Evolutionary conservation across 2,888 invertebrate species (phyloP).

Genomic region (Piscicola geometra): DNA sequence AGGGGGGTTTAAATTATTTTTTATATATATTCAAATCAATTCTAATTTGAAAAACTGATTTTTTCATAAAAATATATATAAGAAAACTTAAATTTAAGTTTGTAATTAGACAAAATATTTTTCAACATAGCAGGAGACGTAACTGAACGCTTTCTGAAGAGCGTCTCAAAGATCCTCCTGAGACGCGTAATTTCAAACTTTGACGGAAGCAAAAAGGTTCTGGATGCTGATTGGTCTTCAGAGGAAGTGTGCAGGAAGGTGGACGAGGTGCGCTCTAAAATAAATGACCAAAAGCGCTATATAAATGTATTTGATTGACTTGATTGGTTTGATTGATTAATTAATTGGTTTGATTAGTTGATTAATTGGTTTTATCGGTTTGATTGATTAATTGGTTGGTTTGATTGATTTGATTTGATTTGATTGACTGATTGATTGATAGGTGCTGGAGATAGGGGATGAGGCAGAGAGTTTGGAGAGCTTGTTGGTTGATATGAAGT

Average conservation of each 20-base stretch:
- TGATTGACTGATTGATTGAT: no score
- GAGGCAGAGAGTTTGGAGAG: constrained; percentile 27
- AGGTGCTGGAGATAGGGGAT: constrained; percentile 5
- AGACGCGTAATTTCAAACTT: constrained; percentile 26
- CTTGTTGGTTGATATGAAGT: not conserved
- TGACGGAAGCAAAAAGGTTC: constrained; percentile 19
- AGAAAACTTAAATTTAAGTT: not conserved
- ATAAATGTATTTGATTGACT: no score
- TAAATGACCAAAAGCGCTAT: no score
- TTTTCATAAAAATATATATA: not conserved
- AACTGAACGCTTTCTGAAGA: constrained; percentile 18
- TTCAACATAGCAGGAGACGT: constrained; percentile 11
- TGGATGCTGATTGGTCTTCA: constrained; percentile 12
- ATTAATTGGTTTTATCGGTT: no score
- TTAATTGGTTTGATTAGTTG: no score
- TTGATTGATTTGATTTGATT: no score
- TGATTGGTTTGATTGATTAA: no score
- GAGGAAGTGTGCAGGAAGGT: not conserved
- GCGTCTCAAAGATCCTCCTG: not conserved
- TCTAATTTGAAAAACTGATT: not conserved
- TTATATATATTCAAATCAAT: not conserved
- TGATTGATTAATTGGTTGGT: no score
- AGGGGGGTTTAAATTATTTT: not conserved
- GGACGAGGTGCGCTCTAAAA: no score
- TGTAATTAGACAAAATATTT: no score